phyloP scores from a whole-genome alignment of 2,888 invertebrate species.

The Eubasilissa splendida region DNA sequence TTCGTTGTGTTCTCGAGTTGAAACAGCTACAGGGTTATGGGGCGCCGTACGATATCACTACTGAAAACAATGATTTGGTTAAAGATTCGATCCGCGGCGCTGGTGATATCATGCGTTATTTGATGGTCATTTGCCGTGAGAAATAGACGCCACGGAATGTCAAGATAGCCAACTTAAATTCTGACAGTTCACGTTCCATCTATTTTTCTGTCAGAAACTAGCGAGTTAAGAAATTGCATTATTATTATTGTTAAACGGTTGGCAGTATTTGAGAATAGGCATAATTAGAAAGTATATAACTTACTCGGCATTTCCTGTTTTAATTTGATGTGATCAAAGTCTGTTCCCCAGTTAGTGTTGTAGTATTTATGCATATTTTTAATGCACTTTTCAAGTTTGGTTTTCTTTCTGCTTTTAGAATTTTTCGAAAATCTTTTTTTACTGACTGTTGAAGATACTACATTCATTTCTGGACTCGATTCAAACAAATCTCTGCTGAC shows the following conservation, averaged over 20 bases:
- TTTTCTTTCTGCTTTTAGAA: constrained; percentile 14
- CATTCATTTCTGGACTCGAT: constrained; percentile 2
- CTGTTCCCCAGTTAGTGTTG: constrained; percentile 71
- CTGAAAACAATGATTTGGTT: too few species aligned
- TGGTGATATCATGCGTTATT: too few species aligned
- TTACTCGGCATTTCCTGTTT: constrained; percentile 79
- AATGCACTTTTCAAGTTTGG: constrained; percentile 28
- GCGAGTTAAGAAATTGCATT: too few species aligned
- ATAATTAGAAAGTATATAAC: constrained; percentile 59
- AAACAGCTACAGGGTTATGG: too few species aligned
- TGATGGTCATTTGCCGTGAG: too few species aligned
- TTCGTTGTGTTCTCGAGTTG: too few species aligned
- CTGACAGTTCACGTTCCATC: too few species aligned
- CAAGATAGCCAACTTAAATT: too few species aligned
- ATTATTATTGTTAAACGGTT: not conserved
- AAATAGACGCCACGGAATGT: too few species aligned
- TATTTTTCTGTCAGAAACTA: too few species aligned
- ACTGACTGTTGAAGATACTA: not conserved
- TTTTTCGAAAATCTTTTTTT: constrained; percentile 21
- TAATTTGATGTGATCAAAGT: constrained; percentile 74
- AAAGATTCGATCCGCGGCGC: too few species aligned
- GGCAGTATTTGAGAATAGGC: not conserved
- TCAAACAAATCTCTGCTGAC: constrained; percentile 59
- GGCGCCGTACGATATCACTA: too few species aligned
- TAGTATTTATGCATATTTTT: constrained; percentile 37